Conservation (phyloP, 2,888 invertebrate species). For the Watsonalla cultraria region DNA sequence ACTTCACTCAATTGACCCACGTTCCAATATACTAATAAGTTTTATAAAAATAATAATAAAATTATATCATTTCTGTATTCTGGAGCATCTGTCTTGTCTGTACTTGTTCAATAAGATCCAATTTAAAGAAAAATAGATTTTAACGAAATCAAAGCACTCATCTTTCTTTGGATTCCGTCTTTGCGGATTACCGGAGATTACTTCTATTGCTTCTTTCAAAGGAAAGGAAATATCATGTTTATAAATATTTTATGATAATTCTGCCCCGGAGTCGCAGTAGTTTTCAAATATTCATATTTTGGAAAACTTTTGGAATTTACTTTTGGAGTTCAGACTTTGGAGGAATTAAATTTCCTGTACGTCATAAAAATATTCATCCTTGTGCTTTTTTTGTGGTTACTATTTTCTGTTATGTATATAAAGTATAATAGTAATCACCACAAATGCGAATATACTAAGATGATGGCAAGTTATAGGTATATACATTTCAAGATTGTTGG, state of each 20-base stretch:
- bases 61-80: too few relatives aligned
- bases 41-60: too few relatives aligned
- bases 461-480: too few relatives aligned
- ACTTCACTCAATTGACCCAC: too few relatives aligned
- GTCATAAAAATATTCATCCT: too few relatives aligned
- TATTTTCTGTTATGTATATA: too few relatives aligned
- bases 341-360: neutral
- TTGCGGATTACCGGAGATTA: neutral
- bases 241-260: neutral
- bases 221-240: neutral
- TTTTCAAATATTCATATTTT: neutral
- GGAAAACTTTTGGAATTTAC: neutral
- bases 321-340: neutral
- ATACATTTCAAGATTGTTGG: too few relatives aligned
- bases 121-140: slow-evolving; percentile 5
- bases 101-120: slow-evolving; percentile 3
- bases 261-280: neutral
- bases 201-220: neutral
- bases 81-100: neutral
- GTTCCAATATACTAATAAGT: too few relatives aligned
- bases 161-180: neutral
- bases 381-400: too few relatives aligned
- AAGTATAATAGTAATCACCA: too few relatives aligned
- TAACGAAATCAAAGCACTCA: neutral
- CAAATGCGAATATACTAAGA: too few relatives aligned